A percentile compares a stretch with the other conserved stretches of the same genome.
phyloP scores from a whole-genome alignment of 2,113 vertebrate species.

The Stomatorhinus ivindoensis region DNA sequence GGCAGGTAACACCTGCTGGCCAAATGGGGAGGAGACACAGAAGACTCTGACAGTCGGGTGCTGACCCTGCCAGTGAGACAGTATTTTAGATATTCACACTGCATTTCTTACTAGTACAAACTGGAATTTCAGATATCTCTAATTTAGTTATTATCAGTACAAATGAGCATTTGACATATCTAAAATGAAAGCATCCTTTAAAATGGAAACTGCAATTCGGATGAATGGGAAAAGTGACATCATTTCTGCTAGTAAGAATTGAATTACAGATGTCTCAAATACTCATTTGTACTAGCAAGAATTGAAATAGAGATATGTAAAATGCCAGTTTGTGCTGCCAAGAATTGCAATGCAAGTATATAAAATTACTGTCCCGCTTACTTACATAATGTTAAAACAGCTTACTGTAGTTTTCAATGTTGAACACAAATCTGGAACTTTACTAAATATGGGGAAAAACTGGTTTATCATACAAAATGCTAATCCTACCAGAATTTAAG shows the following conservation, averaged over 20 bases:
- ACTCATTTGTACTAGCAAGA: neutral
- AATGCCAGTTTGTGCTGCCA: neutral
- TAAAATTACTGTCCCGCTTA: neutral
- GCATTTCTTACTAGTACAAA: neutral
- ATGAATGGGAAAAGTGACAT: neutral
- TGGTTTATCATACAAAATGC: neutral
- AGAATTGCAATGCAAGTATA: neutral
- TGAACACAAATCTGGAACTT: neutral
- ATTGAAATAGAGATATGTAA: neutral
- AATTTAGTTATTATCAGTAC: neutral
- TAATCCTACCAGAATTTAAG: neutral
- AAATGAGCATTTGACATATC: neutral
- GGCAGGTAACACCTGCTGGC: too few relatives aligned
- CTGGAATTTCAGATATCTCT: neutral
- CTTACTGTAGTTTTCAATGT: neutral
- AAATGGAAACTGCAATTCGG: neutral
- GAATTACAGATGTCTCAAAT: neutral
- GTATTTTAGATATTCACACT: neutral
- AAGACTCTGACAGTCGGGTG: too few relatives aligned
- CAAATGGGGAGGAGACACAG: too few relatives aligned
- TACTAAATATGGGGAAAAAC: neutral
- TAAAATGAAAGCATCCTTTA: neutral
- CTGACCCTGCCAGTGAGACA: neutral
- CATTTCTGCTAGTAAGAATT: neutral
- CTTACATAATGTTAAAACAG: neutral